Base-by-base conservation (phyloP, 2,797 vertebrate species). In the Rhinichthys osculus region DNA sequence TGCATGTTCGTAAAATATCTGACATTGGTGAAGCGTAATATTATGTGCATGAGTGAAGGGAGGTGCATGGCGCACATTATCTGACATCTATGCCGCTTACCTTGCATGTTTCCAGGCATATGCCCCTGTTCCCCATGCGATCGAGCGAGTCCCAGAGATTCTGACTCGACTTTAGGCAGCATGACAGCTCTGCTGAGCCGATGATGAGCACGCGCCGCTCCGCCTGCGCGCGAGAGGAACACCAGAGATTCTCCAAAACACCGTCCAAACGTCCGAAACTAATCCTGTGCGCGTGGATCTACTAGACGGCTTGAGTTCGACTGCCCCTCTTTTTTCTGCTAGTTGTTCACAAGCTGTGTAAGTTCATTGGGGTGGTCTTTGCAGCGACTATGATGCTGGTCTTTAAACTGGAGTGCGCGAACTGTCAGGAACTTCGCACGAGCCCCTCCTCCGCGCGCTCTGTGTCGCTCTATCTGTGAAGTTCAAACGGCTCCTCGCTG, bases 101-200 rank as follows among this genome's bases (percentile, higher is more conserved):
- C 98, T 97, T 99, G 98, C 97, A 99, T 97, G 93, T 96, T 98
- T 94, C 96, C 96, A 92, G 97, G 96, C 97, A 97, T 97, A 94
- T 96, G 98, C 90, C 97, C 96, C 92, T 97, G 97, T 93, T 98
- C 98, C 91, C 97, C 98, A 97, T 98, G 97, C 96, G 97, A 96
- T 92, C 97, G 96, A 94, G 96, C 93, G 94, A 98, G 96, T 96
- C 97, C 97, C 92, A 97, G 93, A 90, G 97, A 96, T 95, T 99
- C 98, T 91, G 97, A 96, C 94, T 99, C 98, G 96, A 96, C 96
- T 97, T 99, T 99, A 92, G 98, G 98, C 93, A 99, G 97, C 98
- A 99, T 99, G 97, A 95, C 98, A 95, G 96, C 96, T 94, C 95
- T 88, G 93, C 96, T 93, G 91, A 95, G 93, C 93, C 92, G 95